Percentiles rank a stretch among this genome's conserved stretches.
Conservation (phyloP, 2,113 vertebrate genomes). For the Caloenas nicobarica region DNA sequence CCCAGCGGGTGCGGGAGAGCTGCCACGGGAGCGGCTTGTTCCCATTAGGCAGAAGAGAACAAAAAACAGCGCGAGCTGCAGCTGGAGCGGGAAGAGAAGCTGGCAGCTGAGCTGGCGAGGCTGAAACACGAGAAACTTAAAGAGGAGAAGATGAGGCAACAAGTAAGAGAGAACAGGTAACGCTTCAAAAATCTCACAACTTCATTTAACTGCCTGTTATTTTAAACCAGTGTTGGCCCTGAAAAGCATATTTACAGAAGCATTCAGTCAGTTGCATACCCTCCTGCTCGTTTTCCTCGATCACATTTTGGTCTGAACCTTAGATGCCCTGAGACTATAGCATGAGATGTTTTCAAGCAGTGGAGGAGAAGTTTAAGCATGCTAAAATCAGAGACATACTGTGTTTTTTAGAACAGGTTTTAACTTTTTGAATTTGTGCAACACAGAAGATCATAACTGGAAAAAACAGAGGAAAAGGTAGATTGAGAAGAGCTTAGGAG, state of each 20-base stretch:
- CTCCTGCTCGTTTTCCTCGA: background rate
- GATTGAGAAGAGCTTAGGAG: background rate
- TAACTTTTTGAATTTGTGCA: background rate
- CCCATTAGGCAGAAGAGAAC: conserved; percentile 79
- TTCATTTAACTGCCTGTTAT: rapidly evolving
- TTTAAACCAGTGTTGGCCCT: background rate
- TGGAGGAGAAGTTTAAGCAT: background rate
- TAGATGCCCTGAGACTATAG: background rate
- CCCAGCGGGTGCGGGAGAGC: too few relatives aligned
- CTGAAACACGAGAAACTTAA: conserved; percentile 75
- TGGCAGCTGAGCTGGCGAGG: conserved; percentile 83
- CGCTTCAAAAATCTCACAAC: rapidly evolving
- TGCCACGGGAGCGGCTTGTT: background rate
- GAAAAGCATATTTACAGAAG: background rate
- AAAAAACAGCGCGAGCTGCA: conserved; percentile 60
- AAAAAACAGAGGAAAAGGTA: background rate
- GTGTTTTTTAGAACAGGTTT: background rate
- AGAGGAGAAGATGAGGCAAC: conserved; percentile 89
- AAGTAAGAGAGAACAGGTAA: conserved; percentile 90
- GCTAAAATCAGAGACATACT: rapidly evolving
- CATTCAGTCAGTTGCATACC: rapidly evolving
- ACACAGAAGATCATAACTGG: background rate
- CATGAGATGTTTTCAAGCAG: rapidly evolving
- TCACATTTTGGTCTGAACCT: rapidly evolving
- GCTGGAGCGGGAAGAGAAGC: conserved; percentile 82